Evolutionary conservation across 2,888 invertebrate genomes (phyloP).

Genomic region (Hedya salicella): DNA sequence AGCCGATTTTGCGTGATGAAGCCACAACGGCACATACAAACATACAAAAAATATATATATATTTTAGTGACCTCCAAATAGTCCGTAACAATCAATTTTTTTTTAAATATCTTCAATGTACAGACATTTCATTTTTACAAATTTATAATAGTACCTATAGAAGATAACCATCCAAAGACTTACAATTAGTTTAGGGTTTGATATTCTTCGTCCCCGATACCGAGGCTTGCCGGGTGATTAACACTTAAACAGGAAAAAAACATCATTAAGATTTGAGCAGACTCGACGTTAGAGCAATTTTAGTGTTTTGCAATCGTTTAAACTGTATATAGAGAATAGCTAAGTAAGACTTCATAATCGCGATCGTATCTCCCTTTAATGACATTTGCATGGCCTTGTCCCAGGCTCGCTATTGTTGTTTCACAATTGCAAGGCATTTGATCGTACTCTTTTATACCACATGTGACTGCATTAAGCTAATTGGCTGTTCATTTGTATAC

Average conservation of each 20-base stretch:
- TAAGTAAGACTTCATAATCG: constrained; percentile 43
- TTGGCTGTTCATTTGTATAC: constrained; percentile 1
- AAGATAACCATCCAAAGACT: too few species aligned
- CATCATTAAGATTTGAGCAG: neutral
- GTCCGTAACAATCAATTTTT: too few species aligned
- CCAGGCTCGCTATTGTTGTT: constrained; percentile 70
- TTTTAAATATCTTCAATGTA: too few species aligned
- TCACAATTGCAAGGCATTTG: constrained; percentile 58
- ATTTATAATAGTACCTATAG: too few species aligned
- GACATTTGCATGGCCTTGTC: constrained; percentile 59
- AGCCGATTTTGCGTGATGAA: too few species aligned
- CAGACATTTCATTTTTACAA: too few species aligned
- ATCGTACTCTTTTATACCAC: constrained; percentile 42
- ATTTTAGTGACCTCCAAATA: too few species aligned
- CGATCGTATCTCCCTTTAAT: constrained; percentile 65
- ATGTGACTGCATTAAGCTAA: constrained; percentile 48
- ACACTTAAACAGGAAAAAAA: neutral
- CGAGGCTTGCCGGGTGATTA: too few species aligned
- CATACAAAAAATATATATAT: too few species aligned
- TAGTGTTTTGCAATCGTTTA: constrained; percentile 1
- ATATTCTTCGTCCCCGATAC: too few species aligned
- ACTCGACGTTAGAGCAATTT: neutral
- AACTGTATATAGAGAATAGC: constrained; percentile 13
- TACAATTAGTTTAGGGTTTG: too few species aligned
- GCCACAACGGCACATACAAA: too few species aligned